phyloP scores from a whole-genome alignment of 2,888 invertebrate species.

The Lepidonotus clava region DNA sequence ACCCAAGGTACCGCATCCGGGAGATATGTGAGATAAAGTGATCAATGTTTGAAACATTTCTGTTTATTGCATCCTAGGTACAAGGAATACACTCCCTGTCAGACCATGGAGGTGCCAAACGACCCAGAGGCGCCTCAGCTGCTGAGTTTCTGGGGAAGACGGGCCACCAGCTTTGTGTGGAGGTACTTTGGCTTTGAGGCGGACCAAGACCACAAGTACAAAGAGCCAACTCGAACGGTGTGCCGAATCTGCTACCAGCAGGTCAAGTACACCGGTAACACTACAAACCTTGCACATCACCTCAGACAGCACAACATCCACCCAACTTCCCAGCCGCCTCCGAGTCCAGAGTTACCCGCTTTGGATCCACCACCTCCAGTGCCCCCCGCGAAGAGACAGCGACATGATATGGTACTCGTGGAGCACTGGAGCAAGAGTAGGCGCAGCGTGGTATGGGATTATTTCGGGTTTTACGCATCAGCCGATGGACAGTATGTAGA shows the following conservation, averaged over 20 bases:
- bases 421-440: conserved; percentile 35
- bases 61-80: too few species aligned
- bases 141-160: conserved; percentile 39
- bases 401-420: not conserved
- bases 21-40: too few species aligned
- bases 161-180: conserved; percentile 46
- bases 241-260: conserved; percentile 9
- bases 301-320: not conserved
- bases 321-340: not conserved
- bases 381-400: not conserved
- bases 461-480: conserved; percentile 39
- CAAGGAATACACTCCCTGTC: too few species aligned
- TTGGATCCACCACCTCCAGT: not conserved
- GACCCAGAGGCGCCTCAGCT: not conserved
- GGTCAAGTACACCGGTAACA: not conserved
- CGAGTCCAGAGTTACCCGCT: not conserved
- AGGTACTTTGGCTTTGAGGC: conserved; percentile 45
- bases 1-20: too few species aligned
- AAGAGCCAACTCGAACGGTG: not conserved
- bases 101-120: too few species aligned
- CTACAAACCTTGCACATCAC: conserved; percentile 35
- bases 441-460: conserved; percentile 42
- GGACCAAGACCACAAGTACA: conserved; percentile 11
- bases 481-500: conserved; percentile 24
- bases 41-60: too few species aligned